Evolutionary conservation across 2,113 vertebrate species (phyloP).

Genomic region (Saimiri boliviensis): DNA sequence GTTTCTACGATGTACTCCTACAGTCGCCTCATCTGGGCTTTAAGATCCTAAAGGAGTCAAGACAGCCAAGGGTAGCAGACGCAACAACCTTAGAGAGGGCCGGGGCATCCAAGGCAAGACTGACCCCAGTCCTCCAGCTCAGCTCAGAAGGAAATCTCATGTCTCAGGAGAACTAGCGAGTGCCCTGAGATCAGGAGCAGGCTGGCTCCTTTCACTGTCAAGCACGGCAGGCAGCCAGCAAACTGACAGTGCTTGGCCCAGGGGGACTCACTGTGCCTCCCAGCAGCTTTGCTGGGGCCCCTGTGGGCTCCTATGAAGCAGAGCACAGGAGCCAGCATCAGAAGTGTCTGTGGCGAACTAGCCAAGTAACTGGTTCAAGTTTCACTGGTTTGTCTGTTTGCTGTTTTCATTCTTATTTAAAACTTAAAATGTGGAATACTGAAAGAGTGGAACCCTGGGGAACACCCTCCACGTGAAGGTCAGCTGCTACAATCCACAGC

Average conservation of each 20-base stretch:
- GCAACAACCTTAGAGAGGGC: not conserved
- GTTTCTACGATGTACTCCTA: not conserved
- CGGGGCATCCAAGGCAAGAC: not conserved
- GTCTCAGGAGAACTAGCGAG: not conserved
- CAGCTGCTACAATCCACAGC: not conserved
- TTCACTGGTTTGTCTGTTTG: not conserved
- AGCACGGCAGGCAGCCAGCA: not conserved
- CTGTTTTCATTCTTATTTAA: not conserved
- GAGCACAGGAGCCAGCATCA: not conserved
- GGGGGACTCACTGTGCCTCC: rapidly evolving
- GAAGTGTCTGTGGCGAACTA: not conserved
- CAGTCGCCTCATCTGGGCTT: not conserved
- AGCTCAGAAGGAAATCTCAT: rapidly evolving
- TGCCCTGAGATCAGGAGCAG: not conserved
- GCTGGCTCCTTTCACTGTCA: not conserved
- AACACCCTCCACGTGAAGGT: not conserved
- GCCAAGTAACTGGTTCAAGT: not conserved
- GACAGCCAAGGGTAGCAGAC: rapidly evolving
- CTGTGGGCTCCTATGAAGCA: not conserved
- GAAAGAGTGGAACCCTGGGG: no score
- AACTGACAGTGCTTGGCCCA: rapidly evolving
- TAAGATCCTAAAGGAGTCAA: not conserved
- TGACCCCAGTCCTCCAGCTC: not conserved
- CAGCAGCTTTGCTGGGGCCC: not conserved
- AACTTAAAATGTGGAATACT: not conserved